These are phyloP conservation scores for Chamaea fasciata DNA, from an alignment of 2,113 vertebrate species.

Conservation along the genomic window DNA sequence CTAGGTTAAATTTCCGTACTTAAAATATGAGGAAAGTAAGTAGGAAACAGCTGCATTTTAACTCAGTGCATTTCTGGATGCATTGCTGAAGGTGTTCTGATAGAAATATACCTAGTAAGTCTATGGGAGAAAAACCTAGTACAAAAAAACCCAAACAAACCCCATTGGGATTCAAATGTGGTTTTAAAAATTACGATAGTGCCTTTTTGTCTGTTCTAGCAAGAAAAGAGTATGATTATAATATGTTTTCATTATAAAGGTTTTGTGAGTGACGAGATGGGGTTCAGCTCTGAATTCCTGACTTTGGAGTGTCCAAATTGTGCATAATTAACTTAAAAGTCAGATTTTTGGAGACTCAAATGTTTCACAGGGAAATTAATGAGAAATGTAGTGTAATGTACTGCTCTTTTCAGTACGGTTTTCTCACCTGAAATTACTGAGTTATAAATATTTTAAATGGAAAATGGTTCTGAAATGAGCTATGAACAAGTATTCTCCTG, in stretches of 20 bases:
- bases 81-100: neutral
- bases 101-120: neutral
- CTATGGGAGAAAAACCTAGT: neutral
- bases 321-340: constrained; percentile 35
- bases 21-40: neutral
- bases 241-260: neutral
- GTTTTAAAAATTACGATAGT: neutral
- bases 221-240: neutral
- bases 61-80: neutral
- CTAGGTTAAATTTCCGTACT: neutral
- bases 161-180: neutral
- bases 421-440: neutral
- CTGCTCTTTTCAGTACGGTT: neutral
- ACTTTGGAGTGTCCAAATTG: neutral
- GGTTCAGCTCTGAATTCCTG: neutral
- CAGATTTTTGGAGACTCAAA: neutral
- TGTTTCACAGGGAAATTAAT: neutral
- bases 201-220: neutral
- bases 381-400: neutral
- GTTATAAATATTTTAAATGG: neutral
- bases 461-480: constrained; percentile 2
- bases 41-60: neutral
- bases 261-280: neutral
- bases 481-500: neutral
- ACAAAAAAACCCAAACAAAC: neutral